Evolutionary conservation across 1,140 invertebrate genomes (phyloP).

Genomic region (Chionoecetes opilio): DNA sequence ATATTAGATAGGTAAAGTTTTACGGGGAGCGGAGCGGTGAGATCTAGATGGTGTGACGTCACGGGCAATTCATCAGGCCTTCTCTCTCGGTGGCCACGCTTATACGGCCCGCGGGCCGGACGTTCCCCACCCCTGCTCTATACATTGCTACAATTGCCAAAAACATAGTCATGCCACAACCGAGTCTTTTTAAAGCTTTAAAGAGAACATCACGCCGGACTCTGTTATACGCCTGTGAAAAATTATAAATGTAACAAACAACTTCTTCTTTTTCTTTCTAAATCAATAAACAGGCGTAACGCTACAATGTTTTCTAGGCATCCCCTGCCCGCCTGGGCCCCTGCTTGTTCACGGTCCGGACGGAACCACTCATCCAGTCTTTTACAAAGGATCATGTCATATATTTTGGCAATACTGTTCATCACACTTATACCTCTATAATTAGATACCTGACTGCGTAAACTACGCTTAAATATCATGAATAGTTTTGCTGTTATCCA

Average conservation of each 20-base stretch:
- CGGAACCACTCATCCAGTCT: neutral
- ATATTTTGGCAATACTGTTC: neutral
- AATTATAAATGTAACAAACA: neutral
- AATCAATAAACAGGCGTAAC: neutral
- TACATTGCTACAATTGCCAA: neutral
- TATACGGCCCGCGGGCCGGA: too few species aligned
- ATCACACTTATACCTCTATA: neutral
- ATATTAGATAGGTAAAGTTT: too few species aligned
- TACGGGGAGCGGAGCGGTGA: too few species aligned
- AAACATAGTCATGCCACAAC: neutral
- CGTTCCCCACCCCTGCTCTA: too few species aligned
- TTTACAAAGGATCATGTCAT: too few species aligned
- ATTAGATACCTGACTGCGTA: neutral
- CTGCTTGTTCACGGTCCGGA: neutral
- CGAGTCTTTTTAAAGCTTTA: neutral
- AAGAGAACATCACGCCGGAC: neutral
- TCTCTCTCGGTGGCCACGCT: too few species aligned
- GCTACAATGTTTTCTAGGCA: constrained; percentile 7
- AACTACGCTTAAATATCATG: constrained; percentile 35
- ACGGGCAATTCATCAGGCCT: too few species aligned
- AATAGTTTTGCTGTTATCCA: constrained; percentile 5
- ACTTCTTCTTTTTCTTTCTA: too few species aligned
- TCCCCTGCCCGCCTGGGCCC: neutral
- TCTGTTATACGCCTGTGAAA: constrained; percentile 1
- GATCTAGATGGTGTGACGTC: too few species aligned